Evolutionary conservation across 2,888 invertebrate genomes (phyloP), one percentile per base, ranked within the genome.

Genomic region (Lycophotia porphyrea): DNA sequence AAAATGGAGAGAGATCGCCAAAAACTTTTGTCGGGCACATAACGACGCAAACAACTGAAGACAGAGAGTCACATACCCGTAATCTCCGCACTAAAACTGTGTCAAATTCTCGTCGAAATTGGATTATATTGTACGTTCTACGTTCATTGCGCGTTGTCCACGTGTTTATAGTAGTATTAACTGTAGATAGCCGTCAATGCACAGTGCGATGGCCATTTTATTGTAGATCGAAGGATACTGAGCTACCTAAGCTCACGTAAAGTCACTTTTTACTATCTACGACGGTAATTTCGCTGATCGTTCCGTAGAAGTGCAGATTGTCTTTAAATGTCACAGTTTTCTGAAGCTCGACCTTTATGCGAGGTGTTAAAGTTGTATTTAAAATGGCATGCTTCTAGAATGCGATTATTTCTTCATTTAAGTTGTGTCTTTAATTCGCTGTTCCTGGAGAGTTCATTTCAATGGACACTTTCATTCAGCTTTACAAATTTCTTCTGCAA

Each of bases 191-290:
- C 63, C 80, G 27, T 77, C 88, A 84, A 82, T 86, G 88, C 82
- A 88, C 61, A 69, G 24, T 11, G 49, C 18, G 47, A 60, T 52
- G 60, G 31, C 77, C 68, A 78, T 84, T 82, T 65, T 44, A 64
- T 61, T 73, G 64, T n/a, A 76, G 75, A 78, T 84, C 77, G 80
- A 80, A 83, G 60, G 27, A 74, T 75, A 68, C 70, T 60, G 47
- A 81, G 79, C 78, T 82, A 82, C 80, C 82, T 78, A 75, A 81
- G 69, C 60, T 78, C 80, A 89, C 89, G 84, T 90, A 89, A 90
- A 89, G 85, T 88, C 84, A 80, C 86, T 85, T 85, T 89, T 88
- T 89, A 88, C 84, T 87, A 84, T 87, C 87, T 82, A 78, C 79
- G 84, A 77, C 83, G 85, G 88, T 88, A 87, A 87, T 88, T 85